phyloP scores from a whole-genome alignment of 1,140 invertebrate species.

The Drosophila tani region DNA sequence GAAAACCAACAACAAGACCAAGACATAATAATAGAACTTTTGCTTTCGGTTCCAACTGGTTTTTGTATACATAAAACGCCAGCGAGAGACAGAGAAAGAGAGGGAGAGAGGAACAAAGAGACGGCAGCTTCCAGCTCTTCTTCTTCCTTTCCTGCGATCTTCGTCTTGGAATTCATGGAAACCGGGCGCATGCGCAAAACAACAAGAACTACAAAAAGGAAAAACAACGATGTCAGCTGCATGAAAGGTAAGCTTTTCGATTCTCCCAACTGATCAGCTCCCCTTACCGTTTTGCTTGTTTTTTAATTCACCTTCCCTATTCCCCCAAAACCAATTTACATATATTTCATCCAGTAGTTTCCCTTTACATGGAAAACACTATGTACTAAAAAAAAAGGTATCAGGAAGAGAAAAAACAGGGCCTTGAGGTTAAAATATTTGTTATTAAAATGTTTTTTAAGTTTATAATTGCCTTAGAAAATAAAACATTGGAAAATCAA shows the following conservation, averaged over 20 bases:
- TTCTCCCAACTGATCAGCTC: constrained; percentile 10
- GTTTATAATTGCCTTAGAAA: no score
- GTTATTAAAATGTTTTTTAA: neutral
- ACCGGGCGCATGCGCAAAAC: constrained; percentile 69
- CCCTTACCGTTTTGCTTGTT: constrained; percentile 10
- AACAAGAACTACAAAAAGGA: constrained; percentile 35
- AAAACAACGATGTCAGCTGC: constrained; percentile 40
- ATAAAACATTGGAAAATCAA: no score
- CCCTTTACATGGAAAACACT: constrained; percentile 5
- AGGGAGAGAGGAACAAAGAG: constrained; percentile 20
- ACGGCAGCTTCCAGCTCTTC: constrained; percentile 50
- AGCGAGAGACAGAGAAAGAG: constrained; percentile 9
- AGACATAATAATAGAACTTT: constrained; percentile 79
- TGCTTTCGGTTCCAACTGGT: constrained; percentile 83
- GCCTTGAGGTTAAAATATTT: no score
- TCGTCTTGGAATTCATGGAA: constrained; percentile 67
- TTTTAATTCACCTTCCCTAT: neutral
- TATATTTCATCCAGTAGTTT: constrained; percentile 14
- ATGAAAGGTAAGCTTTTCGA: constrained; percentile 51
- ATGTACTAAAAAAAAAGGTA: neutral
- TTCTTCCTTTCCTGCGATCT: constrained; percentile 35
- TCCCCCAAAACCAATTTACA: constrained; percentile 4
- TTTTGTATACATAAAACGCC: constrained; percentile 58
- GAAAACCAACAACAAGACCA: constrained; percentile 47
- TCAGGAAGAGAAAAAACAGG: neutral